Conservation (phyloP, 1,140 invertebrate species). For the Triops longicaudatus region DNA sequence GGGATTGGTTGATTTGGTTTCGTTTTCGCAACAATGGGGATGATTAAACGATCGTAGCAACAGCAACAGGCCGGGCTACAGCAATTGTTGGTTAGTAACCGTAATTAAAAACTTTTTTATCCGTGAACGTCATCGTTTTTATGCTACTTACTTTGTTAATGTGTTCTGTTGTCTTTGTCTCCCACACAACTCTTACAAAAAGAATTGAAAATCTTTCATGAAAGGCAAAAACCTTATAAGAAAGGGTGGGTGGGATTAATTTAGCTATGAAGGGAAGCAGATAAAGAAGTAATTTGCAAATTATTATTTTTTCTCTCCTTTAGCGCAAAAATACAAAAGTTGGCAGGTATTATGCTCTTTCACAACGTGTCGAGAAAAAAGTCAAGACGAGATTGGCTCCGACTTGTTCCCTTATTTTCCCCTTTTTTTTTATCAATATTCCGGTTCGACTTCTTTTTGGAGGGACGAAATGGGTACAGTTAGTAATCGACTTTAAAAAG, state of each 20-base stretch:
- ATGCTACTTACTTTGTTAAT: not conserved
- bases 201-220: not conserved
- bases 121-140: not conserved
- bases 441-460: no score
- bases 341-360: no score
- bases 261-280: no score
- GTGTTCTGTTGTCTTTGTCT: not conserved
- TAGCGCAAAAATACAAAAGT: no score
- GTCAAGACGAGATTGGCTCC: no score
- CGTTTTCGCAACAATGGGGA: not conserved
- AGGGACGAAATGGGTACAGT: no score
- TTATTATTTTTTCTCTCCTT: not conserved
- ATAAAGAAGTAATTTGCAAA: not conserved
- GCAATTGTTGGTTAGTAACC: slow-evolving; percentile 32
- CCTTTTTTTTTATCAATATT: no score
- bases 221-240: not conserved
- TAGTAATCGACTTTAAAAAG: no score
- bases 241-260: no score
- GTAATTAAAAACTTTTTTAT: slow-evolving; percentile 9
- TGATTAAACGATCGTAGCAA: slow-evolving; percentile 29
- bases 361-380: no score
- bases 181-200: not conserved
- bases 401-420: no score
- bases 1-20: slow-evolving; percentile 12
- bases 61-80: slow-evolving; percentile 32